Conservation (phyloP, 1,140 invertebrate species). For the Laupala kohalensis region DNA sequence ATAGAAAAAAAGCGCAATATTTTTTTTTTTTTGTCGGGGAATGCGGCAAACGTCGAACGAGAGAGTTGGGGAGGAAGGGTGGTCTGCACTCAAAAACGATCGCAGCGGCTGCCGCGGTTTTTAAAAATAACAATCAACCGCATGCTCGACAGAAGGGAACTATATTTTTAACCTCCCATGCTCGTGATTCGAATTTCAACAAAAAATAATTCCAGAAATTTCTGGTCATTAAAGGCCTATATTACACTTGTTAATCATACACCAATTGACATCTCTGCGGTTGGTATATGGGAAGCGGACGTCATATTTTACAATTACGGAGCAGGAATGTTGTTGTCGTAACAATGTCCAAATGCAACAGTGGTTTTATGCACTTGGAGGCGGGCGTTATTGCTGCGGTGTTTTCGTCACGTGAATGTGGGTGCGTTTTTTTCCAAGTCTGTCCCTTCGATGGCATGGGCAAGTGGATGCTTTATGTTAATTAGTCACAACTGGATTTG, state of each 20-base stretch:
- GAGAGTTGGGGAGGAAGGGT: background rate
- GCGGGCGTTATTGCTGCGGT: background rate
- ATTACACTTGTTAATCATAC: background rate
- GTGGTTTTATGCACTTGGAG: background rate
- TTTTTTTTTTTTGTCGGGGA: background rate
- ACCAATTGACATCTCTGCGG: background rate
- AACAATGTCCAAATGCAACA: background rate
- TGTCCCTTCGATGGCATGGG: too few relatives aligned
- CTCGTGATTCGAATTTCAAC: background rate
- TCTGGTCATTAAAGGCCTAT: background rate
- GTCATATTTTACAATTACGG: background rate
- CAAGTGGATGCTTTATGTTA: too few relatives aligned
- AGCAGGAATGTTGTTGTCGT: background rate
- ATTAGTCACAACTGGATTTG: too few relatives aligned
- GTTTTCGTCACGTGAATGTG: too few relatives aligned
- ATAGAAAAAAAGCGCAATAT: background rate
- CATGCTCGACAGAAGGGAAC: background rate
- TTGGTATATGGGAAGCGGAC: background rate
- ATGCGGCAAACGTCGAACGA: background rate
- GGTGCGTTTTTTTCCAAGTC: too few relatives aligned
- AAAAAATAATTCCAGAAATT: background rate
- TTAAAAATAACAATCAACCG: background rate
- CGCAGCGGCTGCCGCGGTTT: background rate
- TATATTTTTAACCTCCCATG: background rate
- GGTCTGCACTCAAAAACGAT: background rate